Evolutionary conservation across 2,113 vertebrate genomes (phyloP), one percentile per base, ranked within the genome.

Genomic region (Myocastor coypus): DNA sequence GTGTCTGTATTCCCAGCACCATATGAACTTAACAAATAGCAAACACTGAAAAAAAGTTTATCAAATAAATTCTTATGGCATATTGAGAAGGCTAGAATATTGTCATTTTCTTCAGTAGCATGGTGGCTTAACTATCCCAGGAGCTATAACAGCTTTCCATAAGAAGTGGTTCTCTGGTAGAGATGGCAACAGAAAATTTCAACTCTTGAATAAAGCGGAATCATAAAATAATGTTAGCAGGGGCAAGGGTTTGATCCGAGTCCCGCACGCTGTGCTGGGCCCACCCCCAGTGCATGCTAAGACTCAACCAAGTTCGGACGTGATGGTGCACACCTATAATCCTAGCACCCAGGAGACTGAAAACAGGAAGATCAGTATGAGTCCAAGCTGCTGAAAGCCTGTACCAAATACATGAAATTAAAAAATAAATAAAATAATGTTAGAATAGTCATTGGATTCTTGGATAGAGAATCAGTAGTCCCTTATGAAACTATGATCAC

Each of bases 21-120:
- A 19, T 91, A 75, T 81, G 59, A 85, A 30, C 12, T 93, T 91
- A 50, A 46, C 40, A 94, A 85, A 90, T 20, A 88, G 40, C 30
- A 87, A 82, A 83, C 61, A 89, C 40, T 71, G 75, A 97, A 83
- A 63, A 81, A 87, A 83, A 34, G 16, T 87, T 94, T 92, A 81
- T 82, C 92, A 40, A 84, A 63, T 84, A 69, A 87, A 93, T 90
- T 93, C 73, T 75, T 75, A 57, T 83, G 13, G 24, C 8, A 87
- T 19, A 26, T 40, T 10, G 50, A 68, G 40, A 46, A 50, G 55
- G 1, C n/a, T 93, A 52, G 9, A 84, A 88, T 83, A 63, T n/a
- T 71, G 7, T 63, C 55, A 7, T 26, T 83, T 94, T 64, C 93
- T 46, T 61, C 22, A 78, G n/a, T n/a, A 34, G 3, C 32, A 46